Conservation (phyloP, 2,797 vertebrate species). For the Sebastes steindachneri region DNA sequence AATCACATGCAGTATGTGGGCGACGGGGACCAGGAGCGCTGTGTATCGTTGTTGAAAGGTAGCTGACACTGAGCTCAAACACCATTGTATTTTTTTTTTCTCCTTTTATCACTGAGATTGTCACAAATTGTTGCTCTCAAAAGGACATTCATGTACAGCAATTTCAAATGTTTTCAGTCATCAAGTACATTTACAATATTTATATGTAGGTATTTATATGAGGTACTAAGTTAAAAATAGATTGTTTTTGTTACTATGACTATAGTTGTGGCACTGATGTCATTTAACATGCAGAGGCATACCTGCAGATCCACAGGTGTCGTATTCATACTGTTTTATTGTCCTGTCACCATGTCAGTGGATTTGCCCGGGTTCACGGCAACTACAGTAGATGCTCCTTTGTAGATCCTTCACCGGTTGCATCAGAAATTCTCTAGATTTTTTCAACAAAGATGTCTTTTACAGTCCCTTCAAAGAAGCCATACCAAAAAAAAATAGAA, state of each 20-base stretch:
- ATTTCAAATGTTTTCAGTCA: slow-evolving; percentile 83
- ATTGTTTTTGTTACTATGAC: slow-evolving; percentile 57
- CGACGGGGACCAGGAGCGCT: slow-evolving; percentile 30
- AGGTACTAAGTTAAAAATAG: slow-evolving; percentile 81
- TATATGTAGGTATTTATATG: slow-evolving; percentile 86
- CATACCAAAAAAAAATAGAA: slow-evolving; percentile 80
- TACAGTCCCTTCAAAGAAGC: slow-evolving; percentile 80
- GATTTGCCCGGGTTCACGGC: slow-evolving; percentile 37
- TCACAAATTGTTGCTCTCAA: slow-evolving; percentile 75
- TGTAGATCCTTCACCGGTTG: slow-evolving; percentile 47
- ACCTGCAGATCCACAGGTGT: slow-evolving; percentile 50
- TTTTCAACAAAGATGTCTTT: slow-evolving; percentile 69
- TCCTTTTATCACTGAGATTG: slow-evolving; percentile 65
- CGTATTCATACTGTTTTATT: slow-evolving; percentile 9
- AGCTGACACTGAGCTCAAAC: slow-evolving; percentile 86
- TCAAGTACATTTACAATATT: slow-evolving; percentile 89
- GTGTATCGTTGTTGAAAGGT: slow-evolving; percentile 65
- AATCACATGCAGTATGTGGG: slow-evolving; percentile 74
- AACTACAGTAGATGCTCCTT: slow-evolving; percentile 48
- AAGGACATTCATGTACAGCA: slow-evolving; percentile 80
- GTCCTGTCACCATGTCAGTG: slow-evolving; percentile 41
- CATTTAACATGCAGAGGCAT: slow-evolving; percentile 43
- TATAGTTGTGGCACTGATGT: slow-evolving; percentile 70
- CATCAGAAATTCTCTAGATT: slow-evolving; percentile 36
- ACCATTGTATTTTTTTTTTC: slow-evolving; percentile 67